A percentile compares a stretch with the other conserved stretches of the same genome.
These are phyloP conservation scores for Branchellion lobata DNA, from an alignment of 2,888 invertebrate species.

Conservation along the genomic window DNA sequence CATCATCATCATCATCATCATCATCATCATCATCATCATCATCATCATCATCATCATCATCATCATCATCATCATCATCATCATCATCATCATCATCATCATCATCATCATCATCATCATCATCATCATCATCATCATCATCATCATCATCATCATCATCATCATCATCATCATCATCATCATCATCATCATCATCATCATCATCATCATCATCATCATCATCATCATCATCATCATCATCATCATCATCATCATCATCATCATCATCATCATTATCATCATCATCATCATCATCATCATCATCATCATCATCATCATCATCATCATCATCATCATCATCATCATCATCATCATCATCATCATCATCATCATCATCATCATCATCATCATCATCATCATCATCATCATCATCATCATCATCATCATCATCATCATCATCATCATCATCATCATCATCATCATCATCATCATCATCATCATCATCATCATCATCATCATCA, in stretches of 20 bases:
- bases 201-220: constrained; percentile 42
- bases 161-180: constrained; percentile 64
- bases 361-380: constrained; percentile 39
- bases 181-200: constrained; percentile 64
- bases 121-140: constrained; percentile 44
- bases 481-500: constrained; percentile 64
- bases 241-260: constrained; percentile 64
- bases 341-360: constrained; percentile 32
- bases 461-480: constrained; percentile 64
- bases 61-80: constrained; percentile 61
- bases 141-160: constrained; percentile 64
- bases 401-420: constrained; percentile 64
- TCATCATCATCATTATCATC: constrained; percentile 64
- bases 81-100: constrained; percentile 64
- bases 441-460: constrained; percentile 55
- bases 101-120: constrained; percentile 64
- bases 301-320: constrained; percentile 5
- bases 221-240: constrained; percentile 64
- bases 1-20: constrained; percentile 64
- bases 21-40: constrained; percentile 64
- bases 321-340: constrained; percentile 37
- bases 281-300: too few species aligned
- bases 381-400: constrained; percentile 64
- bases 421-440: constrained; percentile 62
- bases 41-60: constrained; percentile 56